Evolutionary conservation across 2,797 vertebrate species (phyloP), one percentile per base, ranked within the genome.

Genomic region (Siniperca obscura): DNA sequence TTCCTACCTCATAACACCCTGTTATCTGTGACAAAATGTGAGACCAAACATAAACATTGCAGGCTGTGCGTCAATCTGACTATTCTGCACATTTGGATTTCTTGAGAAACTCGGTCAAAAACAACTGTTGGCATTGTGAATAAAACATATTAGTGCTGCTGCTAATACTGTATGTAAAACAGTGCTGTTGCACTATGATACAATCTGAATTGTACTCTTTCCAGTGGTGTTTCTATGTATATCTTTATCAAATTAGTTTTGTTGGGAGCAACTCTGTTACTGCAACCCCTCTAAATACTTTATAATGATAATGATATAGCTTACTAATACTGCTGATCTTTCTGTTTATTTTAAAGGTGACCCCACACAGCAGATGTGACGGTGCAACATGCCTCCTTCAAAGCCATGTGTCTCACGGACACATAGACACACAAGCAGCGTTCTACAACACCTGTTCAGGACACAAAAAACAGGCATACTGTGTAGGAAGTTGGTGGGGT

Each of bases 41-140:
- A 56, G 59, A 57, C 69, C 67, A 68, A 69, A 71, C 56, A 59
- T 14, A 68, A 69, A 71, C 56, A 59, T 14, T 5, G 3, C 25
- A 48, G 16, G 17, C 44, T 27, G n/a, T 27, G 52, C 17, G 42
- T 66, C 2, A 52, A 36, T 36, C 5, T 9, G 60, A 61, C n/a
- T 25, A 17, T 16, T 38, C 12, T 30, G 16, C 14, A 55, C 27
- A 44, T 12, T 12, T 3, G 1, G 21, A 10, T 55, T 67, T 25
- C 4, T 40, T 44, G 56, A 25, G 74, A 62, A 48, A 1, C 22
- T 65, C 52, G 10, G 8, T 10, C 8, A 55, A 27, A 64, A 64
- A 60, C 61, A 17, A 7, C n/a, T 16, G 34, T 4, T 48, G 36
- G 22, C 30, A 52, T 77, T 78, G 44, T 11, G 69, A 34, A 52